Evolutionary conservation across 2,888 invertebrate genomes (phyloP), one percentile per base, ranked within the genome.

Genomic region (Venusia cambrica): DNA sequence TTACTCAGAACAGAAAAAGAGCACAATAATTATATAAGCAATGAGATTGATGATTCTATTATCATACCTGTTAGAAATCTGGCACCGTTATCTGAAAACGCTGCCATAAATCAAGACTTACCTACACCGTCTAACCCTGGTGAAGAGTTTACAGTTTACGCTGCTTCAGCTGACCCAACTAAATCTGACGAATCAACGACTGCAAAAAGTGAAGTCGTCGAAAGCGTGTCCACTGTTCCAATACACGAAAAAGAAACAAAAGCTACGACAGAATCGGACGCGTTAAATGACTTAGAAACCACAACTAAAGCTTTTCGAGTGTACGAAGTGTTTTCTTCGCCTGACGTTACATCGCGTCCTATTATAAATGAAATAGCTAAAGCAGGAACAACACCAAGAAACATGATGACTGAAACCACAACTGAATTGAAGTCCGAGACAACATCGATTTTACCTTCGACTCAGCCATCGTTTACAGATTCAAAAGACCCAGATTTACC

Each of bases 31-130:
- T 77, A 80, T 38, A 63, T 85, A 5, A 87, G 88, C 24, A 88
- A 88, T 44, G 88, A 88, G 60, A 80, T 88, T 18, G 85, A 87
- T 40, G 81, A 83, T 41, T 55, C 70, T 15, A 57, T 73, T n/a
- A 62, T 59, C 7, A 46, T 53, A 9, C 64, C 72, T 0, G 44
- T 63, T 1, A 67, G 64, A 45, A 63, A 65, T 35, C 41, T 70
- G 4, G 62, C 67, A 4, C 43, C 67, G 1, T 29, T 54, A 1
- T 48, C 58, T 5, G 60, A 68, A 13, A 29, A 52, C 9, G 29
- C 38, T 3, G 38, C 51, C 5, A 43, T 57, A 0, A 59, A 52
- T 13, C 58, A 54, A 31, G 57, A 60, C 2, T 37, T 57, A 5
- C 48, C 55, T 5, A 49, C 41, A 7, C 46, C 50, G 6, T 48